These are phyloP conservation scores for Formicarius rufipectus DNA, from an alignment of 2,113 vertebrate species.

Conservation along the genomic window DNA sequence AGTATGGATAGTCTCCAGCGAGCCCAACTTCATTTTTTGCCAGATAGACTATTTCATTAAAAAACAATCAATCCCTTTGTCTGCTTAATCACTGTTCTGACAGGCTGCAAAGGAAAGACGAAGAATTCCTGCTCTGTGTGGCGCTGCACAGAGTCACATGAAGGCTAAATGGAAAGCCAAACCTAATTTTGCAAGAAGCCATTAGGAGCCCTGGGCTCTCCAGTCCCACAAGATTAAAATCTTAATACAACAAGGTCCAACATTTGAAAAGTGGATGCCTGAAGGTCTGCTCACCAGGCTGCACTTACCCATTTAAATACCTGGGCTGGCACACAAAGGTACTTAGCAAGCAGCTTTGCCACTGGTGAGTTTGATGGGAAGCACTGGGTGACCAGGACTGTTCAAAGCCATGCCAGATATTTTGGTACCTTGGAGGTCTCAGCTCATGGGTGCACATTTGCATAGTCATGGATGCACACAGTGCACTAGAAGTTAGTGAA, in stretches of 20 bases:
- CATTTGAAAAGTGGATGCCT: neutral
- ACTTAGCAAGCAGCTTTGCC: neutral
- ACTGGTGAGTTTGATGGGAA: neutral
- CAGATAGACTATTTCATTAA: slow-evolving; percentile 67
- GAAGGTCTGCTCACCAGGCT: neutral
- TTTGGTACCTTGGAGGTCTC: neutral
- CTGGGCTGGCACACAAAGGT: neutral
- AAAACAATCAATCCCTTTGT: slow-evolving; percentile 69
- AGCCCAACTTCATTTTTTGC: slow-evolving; percentile 54
- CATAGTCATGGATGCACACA: neutral
- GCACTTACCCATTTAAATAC: neutral
- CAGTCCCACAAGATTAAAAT: neutral
- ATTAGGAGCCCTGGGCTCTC: neutral
- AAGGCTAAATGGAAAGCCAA: slow-evolving; percentile 48
- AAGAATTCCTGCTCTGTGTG: slow-evolving; percentile 21
- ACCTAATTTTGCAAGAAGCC: slow-evolving; percentile 40
- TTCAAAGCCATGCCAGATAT: neutral
- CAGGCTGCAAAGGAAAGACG: slow-evolving; percentile 44
- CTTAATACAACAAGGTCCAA: neutral
- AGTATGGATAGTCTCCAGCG: slow-evolving; percentile 34
- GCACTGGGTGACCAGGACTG: neutral
- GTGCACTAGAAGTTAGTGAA: neutral
- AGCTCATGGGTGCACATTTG: neutral
- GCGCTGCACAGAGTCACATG: neutral
- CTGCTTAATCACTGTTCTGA: slow-evolving; percentile 67